phyloP scores from a whole-genome alignment of 64 coral and sea anemone genomes.

The Anthopleura sola region DNA sequence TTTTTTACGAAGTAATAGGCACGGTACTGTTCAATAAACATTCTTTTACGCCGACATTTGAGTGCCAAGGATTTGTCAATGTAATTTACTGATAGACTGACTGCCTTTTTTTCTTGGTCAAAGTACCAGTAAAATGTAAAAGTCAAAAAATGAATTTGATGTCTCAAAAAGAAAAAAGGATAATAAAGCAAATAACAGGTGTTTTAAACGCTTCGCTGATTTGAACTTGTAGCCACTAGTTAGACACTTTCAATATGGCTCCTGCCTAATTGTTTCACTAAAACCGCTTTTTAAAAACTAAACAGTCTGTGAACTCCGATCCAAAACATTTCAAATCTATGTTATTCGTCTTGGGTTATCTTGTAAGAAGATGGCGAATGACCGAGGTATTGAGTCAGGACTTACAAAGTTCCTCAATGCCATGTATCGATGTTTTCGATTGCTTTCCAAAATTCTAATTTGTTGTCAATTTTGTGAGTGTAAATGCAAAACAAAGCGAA shows the following conservation, averaged over 20 bases:
- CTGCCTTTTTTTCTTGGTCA: background rate
- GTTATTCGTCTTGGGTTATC: background rate
- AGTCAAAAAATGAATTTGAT: background rate
- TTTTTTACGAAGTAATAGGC: no score
- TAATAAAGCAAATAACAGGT: background rate
- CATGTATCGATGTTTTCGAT: slow-evolving; percentile 53
- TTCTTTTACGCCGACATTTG: no score
- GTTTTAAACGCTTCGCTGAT: background rate
- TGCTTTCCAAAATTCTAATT: slow-evolving; percentile 57
- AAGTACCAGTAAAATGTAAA: background rate
- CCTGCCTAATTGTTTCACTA: background rate
- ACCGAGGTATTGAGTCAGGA: slow-evolving; percentile 25
- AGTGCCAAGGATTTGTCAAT: no score
- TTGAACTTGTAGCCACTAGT: background rate
- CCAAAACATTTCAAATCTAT: background rate
- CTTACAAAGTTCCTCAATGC: slow-evolving; percentile 54
- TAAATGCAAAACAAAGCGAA: slow-evolving; percentile 3
- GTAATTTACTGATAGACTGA: no score
- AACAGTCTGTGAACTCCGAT: background rate
- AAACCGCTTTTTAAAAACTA: background rate
- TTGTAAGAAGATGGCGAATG: slow-evolving; percentile 6
- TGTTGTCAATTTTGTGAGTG: slow-evolving; percentile 65
- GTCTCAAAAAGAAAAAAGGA: background rate
- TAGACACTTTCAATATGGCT: background rate
- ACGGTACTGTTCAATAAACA: no score